phyloP scores from a whole-genome alignment of 2,113 vertebrate species.

The Phalacrocorax carbo region DNA sequence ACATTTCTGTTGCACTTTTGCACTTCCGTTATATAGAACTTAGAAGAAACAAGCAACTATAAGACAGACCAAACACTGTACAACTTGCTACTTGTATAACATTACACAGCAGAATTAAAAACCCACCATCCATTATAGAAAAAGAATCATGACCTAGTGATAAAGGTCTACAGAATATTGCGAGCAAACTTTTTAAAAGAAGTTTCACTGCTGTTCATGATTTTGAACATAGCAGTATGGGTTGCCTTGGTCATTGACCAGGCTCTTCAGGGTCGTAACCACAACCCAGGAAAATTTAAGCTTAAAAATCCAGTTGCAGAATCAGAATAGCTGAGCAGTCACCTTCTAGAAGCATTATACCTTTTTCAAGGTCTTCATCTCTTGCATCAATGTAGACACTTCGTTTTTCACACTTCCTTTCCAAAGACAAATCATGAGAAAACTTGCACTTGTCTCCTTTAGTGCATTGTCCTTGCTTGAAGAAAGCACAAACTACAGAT shows the following conservation, averaged over 20 bases:
- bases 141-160: no score
- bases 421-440: slow-evolving; percentile 93
- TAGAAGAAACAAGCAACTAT: background rate
- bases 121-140: background rate
- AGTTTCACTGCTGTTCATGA: background rate
- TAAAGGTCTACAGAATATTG: background rate
- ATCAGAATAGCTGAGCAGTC: background rate
- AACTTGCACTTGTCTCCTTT: slow-evolving; percentile 99
- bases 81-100: background rate
- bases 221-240: fast-evolving
- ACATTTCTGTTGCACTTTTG: background rate
- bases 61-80: background rate
- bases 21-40: background rate
- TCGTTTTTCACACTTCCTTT: slow-evolving; percentile 95
- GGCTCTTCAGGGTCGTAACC: background rate
- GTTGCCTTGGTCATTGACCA: background rate
- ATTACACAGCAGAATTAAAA: background rate
- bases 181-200: background rate
- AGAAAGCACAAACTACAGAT: slow-evolving; percentile 97
- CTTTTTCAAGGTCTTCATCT: slow-evolving; percentile 97
- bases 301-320: background rate
- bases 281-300: background rate
- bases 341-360: slow-evolving; percentile 52
- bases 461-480: slow-evolving; percentile 97
- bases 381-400: slow-evolving; percentile 94